Percentiles rank a stretch among this genome's conserved stretches.
These are phyloP conservation scores for Philereme vetulata DNA, from an alignment of 2,888 invertebrate species.

Conservation along the genomic window DNA sequence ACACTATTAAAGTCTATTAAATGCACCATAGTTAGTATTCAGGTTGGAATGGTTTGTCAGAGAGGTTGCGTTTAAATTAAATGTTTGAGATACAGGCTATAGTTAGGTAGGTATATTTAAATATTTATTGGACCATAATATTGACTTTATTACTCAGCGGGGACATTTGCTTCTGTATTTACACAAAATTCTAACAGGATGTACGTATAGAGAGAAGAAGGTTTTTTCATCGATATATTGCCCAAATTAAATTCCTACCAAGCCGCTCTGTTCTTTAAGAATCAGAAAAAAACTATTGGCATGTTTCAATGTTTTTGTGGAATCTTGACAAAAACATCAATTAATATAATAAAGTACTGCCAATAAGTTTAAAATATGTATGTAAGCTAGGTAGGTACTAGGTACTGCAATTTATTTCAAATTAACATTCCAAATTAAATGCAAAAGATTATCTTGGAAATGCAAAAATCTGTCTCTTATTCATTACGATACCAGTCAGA, in stretches of 20 bases:
- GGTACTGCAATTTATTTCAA: not conserved
- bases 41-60: conserved; percentile 5
- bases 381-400: not conserved
- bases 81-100: conserved; percentile 18
- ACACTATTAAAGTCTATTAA: conserved; percentile 12
- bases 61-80: conserved; percentile 24
- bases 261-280: no score
- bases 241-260: not conserved
- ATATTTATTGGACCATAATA: conserved; percentile 9
- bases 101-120: conserved; percentile 17
- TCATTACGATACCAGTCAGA: not conserved
- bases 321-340: not conserved
- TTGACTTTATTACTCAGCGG: not conserved
- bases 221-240: not conserved
- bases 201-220: not conserved
- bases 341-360: not conserved
- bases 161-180: not conserved
- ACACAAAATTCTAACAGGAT: not conserved
- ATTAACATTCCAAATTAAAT: conserved; percentile 5
- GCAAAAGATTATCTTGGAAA: not conserved
- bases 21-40: conserved; percentile 14
- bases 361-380: not conserved
- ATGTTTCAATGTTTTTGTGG: not conserved
- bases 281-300: not conserved
- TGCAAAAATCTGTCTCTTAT: not conserved